These are phyloP conservation scores for Brachyptera putata DNA, from an alignment of 2,888 invertebrate genomes.

Conservation along the genomic window DNA sequence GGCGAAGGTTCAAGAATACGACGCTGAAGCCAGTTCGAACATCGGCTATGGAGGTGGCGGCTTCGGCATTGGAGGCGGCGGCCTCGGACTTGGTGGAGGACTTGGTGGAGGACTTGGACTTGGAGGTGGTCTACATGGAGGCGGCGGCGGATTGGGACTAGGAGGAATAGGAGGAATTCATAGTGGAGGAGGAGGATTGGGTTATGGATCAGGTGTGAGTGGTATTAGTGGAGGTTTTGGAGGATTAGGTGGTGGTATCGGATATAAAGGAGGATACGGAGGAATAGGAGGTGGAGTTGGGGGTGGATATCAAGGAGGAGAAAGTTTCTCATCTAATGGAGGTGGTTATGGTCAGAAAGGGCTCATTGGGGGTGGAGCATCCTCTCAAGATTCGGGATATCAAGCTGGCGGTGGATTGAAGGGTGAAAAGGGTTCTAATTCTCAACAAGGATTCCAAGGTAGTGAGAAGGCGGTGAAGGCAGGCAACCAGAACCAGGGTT, in stretches of 20 bases:
- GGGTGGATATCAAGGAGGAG: constrained; percentile 2
- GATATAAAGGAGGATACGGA: neutral
- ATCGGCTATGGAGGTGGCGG: neutral
- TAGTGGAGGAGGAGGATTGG: neutral
- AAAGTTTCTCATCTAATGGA: neutral
- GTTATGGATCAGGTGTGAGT: neutral
- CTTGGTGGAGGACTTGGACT: neutral
- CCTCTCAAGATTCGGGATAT: neutral
- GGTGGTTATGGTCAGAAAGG: constrained; percentile 1
- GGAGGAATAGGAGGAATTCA: neutral
- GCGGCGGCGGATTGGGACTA: neutral
- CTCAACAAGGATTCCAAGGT: constrained; percentile 1
- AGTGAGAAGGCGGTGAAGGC: neutral
- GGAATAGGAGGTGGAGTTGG: neutral
- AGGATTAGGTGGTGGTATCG: neutral
- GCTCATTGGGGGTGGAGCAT: neutral
- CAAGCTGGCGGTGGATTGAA: neutral
- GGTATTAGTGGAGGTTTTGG: neutral
- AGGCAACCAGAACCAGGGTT: constrained; percentile 1
- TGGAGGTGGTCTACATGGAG: neutral
- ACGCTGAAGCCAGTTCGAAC: neutral
- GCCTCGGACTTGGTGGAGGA: neutral
- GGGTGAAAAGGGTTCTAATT: constrained; percentile 1
- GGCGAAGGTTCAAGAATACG: neutral
- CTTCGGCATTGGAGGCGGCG: neutral